A percentile compares a stretch with the other conserved stretches of the same genome.
phyloP scores from a whole-genome alignment of 2,113 vertebrate species.

The Maccullochella peelii region DNA sequence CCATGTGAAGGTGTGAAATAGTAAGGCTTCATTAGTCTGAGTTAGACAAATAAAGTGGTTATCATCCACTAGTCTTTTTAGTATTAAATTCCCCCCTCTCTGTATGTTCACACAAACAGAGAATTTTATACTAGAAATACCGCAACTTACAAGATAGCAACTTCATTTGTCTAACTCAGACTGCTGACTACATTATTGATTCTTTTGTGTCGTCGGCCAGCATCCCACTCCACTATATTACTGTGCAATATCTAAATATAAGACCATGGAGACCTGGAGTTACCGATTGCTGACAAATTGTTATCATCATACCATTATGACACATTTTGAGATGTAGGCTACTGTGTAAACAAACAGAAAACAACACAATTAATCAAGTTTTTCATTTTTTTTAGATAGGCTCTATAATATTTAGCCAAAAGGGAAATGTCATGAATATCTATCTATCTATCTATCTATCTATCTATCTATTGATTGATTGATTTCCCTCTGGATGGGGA shows the following conservation, averaged over 20 bases:
- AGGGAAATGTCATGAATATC: too few relatives aligned
- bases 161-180: not conserved
- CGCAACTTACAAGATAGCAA: not conserved
- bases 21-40: not conserved
- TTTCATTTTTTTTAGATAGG: too few relatives aligned
- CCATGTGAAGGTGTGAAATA: not conserved
- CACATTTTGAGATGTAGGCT: too few relatives aligned
- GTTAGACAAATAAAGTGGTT: not conserved
- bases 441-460: not conserved
- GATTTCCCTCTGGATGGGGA: constrained; percentile 7
- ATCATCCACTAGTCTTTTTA: not conserved
- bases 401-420: too few relatives aligned
- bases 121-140: not conserved
- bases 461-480: not conserved
- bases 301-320: too few relatives aligned
- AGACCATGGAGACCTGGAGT: not conserved
- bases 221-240: not conserved
- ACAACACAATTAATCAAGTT: too few relatives aligned
- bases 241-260: not conserved
- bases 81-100: not conserved
- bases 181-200: not conserved
- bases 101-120: not conserved
- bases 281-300: not conserved
- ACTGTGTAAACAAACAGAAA: too few relatives aligned
- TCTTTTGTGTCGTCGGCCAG: not conserved